Percentiles rank a stretch among this genome's conserved stretches.
These are phyloP conservation scores for Forpus xanthops DNA, from an alignment of 2,797 vertebrate species.

Conservation along the genomic window DNA sequence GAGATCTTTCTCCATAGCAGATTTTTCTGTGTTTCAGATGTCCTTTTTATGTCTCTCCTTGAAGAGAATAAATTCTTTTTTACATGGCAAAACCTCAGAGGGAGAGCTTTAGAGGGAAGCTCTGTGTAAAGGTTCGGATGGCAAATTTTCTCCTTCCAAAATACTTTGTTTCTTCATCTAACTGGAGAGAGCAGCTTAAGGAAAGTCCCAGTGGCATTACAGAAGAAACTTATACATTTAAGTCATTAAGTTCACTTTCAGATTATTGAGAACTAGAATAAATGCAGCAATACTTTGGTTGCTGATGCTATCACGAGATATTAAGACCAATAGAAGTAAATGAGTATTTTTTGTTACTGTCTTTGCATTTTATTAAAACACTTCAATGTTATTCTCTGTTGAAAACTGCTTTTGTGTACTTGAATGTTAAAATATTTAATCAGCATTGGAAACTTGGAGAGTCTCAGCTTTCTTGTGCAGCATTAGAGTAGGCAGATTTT, in stretches of 20 bases:
- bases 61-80: neutral
- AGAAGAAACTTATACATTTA: neutral
- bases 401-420: neutral
- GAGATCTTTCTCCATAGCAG: neutral
- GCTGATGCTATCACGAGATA: neutral
- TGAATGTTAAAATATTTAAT: conserved; percentile 11
- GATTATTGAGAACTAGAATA: neutral
- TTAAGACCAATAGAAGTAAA: neutral
- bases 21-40: neutral
- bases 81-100: neutral
- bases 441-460: neutral
- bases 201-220: neutral
- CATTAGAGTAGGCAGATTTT: neutral
- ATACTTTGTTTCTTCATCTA: neutral
- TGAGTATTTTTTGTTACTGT: conserved; percentile 13
- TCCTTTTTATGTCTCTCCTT: neutral
- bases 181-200: neutral
- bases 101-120: conserved; percentile 21
- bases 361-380: conserved; percentile 39
- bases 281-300: neutral
- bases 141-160: conserved; percentile 9
- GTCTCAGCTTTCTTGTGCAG: neutral
- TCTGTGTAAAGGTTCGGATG: neutral
- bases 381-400: conserved; percentile 28
- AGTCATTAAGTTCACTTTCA: neutral